These are phyloP conservation scores for Antrozous pallidus DNA, from an alignment of 2,797 vertebrate genomes.

Conservation along the genomic window DNA sequence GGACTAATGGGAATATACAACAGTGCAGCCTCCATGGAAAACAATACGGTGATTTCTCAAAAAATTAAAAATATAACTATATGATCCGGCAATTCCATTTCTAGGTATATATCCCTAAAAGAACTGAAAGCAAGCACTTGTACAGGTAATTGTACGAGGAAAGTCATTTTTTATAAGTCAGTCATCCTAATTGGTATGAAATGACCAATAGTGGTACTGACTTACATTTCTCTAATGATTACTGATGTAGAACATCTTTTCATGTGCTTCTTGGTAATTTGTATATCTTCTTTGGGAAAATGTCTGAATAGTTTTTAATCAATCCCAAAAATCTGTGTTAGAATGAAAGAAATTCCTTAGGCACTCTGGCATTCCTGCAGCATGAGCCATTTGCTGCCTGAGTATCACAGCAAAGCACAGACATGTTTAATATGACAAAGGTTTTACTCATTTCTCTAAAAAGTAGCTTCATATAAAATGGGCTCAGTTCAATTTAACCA, in stretches of 20 bases:
- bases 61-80: background rate
- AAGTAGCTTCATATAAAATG: background rate
- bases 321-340: slow-evolving; percentile 11
- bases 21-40: background rate
- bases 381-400: background rate
- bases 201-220: background rate
- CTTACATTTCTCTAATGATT: slow-evolving; percentile 13
- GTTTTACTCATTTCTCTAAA: slow-evolving; percentile 57
- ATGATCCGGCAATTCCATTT: background rate
- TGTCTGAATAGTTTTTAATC: background rate
- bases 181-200: background rate
- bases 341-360: slow-evolving; percentile 14
- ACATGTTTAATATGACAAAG: background rate
- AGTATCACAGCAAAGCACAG: background rate
- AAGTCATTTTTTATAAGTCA: background rate
- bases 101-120: background rate
- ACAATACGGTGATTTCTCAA: background rate
- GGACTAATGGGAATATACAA: background rate
- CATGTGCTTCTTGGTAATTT: background rate
- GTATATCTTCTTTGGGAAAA: background rate
- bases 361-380: slow-evolving; percentile 8
- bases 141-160: background rate
- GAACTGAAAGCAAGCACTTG: background rate
- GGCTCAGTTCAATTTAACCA: background rate
- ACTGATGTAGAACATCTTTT: background rate